phyloP scores from a whole-genome alignment of 2,113 vertebrate species.

The Aegotheles bennettii region DNA sequence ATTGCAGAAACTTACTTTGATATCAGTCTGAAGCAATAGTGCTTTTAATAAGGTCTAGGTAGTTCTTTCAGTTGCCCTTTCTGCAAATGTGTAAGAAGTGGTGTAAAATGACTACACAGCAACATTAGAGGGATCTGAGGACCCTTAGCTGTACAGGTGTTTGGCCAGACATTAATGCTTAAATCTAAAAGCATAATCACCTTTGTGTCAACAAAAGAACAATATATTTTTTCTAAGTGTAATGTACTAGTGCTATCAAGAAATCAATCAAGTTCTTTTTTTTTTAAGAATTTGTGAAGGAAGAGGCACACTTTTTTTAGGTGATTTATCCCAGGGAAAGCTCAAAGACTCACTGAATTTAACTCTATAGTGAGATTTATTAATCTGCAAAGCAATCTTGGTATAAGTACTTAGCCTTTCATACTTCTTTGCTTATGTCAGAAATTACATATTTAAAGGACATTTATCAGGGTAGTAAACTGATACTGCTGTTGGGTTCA shows the following conservation, averaged over 20 bases:
- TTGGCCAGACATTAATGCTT: not conserved
- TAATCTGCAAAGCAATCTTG: not conserved
- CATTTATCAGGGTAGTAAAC: constrained; percentile 28
- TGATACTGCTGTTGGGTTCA: not conserved
- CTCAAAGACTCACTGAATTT: not conserved
- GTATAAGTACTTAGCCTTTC: not conserved
- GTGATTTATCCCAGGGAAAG: not conserved
- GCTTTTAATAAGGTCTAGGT: not conserved
- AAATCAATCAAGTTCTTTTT: not conserved
- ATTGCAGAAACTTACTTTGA: not conserved
- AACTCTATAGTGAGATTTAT: not conserved
- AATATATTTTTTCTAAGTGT: not conserved
- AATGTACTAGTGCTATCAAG: not conserved
- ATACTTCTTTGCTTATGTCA: not conserved
- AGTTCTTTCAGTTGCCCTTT: not conserved
- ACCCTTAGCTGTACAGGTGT: not conserved
- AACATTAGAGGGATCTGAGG: not conserved
- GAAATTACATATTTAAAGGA: constrained; percentile 15
- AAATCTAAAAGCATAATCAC: not conserved
- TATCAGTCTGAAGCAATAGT: not conserved
- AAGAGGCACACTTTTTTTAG: not conserved
- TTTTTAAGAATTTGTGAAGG: not conserved
- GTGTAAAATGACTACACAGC: not conserved
- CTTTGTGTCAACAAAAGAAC: not conserved
- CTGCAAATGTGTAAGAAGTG: not conserved